A percentile compares a stretch with the other conserved stretches of the same genome.
Evolutionary conservation across 2,888 invertebrate species (phyloP).

Genomic region (Chymomyza caudatula): DNA sequence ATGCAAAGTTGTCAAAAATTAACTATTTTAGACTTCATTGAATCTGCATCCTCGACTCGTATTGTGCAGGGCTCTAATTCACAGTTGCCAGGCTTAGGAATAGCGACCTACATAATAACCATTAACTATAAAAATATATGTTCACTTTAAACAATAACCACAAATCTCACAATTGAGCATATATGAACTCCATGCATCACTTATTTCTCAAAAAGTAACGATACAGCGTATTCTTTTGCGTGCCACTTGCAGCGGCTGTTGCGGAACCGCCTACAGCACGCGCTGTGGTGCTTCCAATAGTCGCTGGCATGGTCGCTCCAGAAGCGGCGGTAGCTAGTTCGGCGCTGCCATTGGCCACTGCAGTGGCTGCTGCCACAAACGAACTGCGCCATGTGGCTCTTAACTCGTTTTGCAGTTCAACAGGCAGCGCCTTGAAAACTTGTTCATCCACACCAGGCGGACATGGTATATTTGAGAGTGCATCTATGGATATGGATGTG

Average conservation of each 20-base stretch:
- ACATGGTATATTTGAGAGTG: constrained; percentile 79
- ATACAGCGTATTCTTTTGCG: constrained; percentile 81
- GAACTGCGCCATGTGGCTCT: constrained; percentile 82
- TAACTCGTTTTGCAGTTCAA: constrained; percentile 86
- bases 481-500: constrained; percentile 13
- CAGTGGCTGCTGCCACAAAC: constrained; percentile 69
- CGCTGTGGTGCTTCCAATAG: constrained; percentile 25
- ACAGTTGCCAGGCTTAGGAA: neutral
- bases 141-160: constrained; percentile 10
- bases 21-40: no score
- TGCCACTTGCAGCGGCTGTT: constrained; percentile 41
- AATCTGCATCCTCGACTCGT: no score
- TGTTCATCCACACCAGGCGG: constrained; percentile 84
- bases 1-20: no score
- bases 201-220: constrained; percentile 85
- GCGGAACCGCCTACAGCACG: constrained; percentile 76
- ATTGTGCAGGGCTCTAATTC: neutral
- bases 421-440: constrained; percentile 85
- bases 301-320: constrained; percentile 43
- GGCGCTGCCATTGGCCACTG: constrained; percentile 39
- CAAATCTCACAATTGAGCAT: neutral
- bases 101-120: neutral
- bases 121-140: neutral
- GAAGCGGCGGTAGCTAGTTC: constrained; percentile 3
- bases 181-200: constrained; percentile 74